These are phyloP conservation scores for Cerceris ruficornis DNA, from an alignment of 2,888 invertebrate species.

Conservation along the genomic window DNA sequence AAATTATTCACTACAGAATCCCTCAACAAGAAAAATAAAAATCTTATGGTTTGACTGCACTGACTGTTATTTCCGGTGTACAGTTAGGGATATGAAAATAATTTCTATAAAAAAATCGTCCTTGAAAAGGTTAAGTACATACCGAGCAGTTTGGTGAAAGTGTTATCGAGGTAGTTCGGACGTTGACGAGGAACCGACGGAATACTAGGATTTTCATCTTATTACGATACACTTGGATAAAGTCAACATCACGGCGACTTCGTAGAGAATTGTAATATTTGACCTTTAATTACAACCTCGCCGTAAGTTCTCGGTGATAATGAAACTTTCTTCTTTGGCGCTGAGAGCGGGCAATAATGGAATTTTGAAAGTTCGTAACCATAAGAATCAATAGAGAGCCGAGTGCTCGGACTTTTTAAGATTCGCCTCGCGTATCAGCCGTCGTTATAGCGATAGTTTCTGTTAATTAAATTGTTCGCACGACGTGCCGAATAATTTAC, in stretches of 20 bases:
- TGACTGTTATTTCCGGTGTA: too few species aligned
- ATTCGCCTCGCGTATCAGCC: constrained; percentile 11
- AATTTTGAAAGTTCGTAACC: constrained; percentile 38
- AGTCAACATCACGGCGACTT: background rate
- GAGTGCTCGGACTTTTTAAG: constrained; percentile 9
- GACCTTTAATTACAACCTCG: background rate
- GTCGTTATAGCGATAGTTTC: constrained; percentile 12
- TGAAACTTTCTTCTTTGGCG: background rate
- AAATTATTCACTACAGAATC: too few species aligned
- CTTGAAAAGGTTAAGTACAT: background rate
- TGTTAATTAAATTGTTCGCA: constrained; percentile 40
- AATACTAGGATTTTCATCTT: background rate
- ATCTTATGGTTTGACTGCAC: too few species aligned
- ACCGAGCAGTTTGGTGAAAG: background rate
- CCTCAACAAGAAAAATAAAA: too few species aligned
- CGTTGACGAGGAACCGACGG: background rate
- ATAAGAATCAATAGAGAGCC: constrained; percentile 30
- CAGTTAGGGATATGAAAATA: too few species aligned
- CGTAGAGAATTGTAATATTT: too few species aligned
- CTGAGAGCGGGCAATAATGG: constrained; percentile 21
- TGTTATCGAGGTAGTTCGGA: background rate
- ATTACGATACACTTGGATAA: background rate
- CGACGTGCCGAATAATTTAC: background rate
- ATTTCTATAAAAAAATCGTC: too few species aligned
- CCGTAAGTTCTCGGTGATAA: background rate